These are phyloP conservation scores for Lepilemur ruficaudatus DNA, from an alignment of 2,797 vertebrate genomes.

Conservation along the genomic window DNA sequence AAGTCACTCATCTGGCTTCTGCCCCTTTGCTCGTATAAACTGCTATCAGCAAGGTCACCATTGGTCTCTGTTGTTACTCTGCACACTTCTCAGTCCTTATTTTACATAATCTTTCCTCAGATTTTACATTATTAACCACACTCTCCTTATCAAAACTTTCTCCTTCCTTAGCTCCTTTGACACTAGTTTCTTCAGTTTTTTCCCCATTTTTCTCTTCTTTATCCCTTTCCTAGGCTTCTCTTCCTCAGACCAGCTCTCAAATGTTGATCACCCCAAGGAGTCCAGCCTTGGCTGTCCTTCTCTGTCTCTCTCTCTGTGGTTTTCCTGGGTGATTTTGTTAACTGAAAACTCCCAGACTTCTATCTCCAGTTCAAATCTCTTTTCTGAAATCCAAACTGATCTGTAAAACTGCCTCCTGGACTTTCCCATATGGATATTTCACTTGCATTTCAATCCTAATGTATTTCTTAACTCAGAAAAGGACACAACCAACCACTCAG, in stretches of 20 bases:
- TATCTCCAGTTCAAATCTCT: not conserved
- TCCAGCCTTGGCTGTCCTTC: not conserved
- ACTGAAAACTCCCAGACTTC: not conserved
- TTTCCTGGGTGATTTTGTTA: not conserved
- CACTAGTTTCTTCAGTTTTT: not conserved
- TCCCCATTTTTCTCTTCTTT: not conserved
- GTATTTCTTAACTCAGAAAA: constrained; percentile 19
- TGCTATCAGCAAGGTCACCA: not conserved
- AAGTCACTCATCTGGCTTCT: not conserved
- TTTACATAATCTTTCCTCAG: not conserved
- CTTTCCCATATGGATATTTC: not conserved
- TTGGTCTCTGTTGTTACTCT: not conserved
- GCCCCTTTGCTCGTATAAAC: not conserved
- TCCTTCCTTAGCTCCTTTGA: not conserved
- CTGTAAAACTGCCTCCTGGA: not conserved
- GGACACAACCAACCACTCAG: not conserved
- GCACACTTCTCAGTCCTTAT: not conserved
- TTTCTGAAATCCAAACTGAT: not conserved
- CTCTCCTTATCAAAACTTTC: not conserved
- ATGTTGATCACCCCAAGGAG: not conserved
- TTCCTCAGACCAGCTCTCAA: not conserved
- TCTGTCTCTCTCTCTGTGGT: not conserved
- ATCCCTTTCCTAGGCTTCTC: not conserved
- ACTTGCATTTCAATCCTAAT: not conserved
- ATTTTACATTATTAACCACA: not conserved